Conservation (phyloP, 2,113 vertebrate genomes). For the Gulo gulo region DNA sequence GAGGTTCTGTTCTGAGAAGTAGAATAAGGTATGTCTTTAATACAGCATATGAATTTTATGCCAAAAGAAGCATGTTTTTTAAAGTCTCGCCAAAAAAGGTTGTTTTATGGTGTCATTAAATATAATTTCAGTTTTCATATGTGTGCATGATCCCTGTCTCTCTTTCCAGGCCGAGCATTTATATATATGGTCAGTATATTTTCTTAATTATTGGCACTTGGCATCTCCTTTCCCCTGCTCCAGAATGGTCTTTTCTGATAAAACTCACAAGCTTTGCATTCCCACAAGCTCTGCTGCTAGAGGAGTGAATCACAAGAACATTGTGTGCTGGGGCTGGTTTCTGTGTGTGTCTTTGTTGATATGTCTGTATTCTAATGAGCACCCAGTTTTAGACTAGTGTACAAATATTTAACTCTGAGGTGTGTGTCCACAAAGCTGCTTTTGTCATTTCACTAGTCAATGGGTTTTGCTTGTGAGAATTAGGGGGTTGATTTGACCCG, state of each 20-base stretch:
- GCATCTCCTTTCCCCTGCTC: constrained; percentile 56
- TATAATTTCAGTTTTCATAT: constrained; percentile 57
- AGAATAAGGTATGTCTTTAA: constrained; percentile 25
- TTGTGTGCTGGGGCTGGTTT: background rate
- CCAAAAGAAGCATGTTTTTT: constrained; percentile 28
- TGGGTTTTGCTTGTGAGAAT: constrained; percentile 63
- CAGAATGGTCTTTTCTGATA: constrained; percentile 74
- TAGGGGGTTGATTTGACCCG: constrained; percentile 39
- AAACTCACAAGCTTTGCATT: constrained; percentile 75
- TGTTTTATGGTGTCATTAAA: constrained; percentile 56
- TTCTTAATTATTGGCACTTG: constrained; percentile 69
- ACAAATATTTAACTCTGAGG: constrained; percentile 62
- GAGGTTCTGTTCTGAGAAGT: constrained; percentile 14
- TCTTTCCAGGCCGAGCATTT: constrained; percentile 74
- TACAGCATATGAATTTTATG: constrained; percentile 29
- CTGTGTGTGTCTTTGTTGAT: background rate
- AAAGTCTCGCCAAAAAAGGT: background rate
- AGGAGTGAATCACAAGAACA: constrained; percentile 66
- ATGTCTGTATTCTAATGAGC: constrained; percentile 57
- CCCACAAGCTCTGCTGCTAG: constrained; percentile 68
- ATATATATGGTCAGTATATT: constrained; percentile 50
- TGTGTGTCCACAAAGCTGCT: constrained; percentile 71
- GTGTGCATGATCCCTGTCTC: constrained; percentile 63
- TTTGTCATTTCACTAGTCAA: constrained; percentile 63
- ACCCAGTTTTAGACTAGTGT: constrained; percentile 29